Evolutionary conservation across 1,140 invertebrate genomes (phyloP), one percentile per base, ranked within the genome.

Genomic region (Ganaspis sp.): DNA sequence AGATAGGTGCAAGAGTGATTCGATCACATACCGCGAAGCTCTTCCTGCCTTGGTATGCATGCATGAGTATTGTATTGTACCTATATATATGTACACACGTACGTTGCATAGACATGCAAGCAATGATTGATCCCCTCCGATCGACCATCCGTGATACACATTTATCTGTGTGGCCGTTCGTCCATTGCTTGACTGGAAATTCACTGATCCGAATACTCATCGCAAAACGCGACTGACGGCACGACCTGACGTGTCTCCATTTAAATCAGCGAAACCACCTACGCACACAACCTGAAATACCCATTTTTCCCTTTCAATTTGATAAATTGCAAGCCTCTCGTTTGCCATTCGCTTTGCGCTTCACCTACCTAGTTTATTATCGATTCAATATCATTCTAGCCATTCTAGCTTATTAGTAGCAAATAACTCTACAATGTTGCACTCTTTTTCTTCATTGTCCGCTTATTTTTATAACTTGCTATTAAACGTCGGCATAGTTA

Each of bases 121-220:
- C 58, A 64, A 64, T 64, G 58, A 64, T 64, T 64, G 58, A 64
- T 64, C 58, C 58, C 26, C 58, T 64, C 58, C 58, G 58, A 64
- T 64, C 58, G 58, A 29, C 58, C 58, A 64, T 64, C 23, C 58
- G 15, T 64, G 58, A 64, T 64, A 64, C 12, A 64, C 58, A 64
- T 64, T 64, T 64, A 64, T 64, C 58, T 29, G 58, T 64, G 23
- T 29, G 58, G 23, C 58, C 58, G 58, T 64, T 64, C 58, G 58
- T 64, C 58, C 58, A 64, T 29, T 64, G 58, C 58, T 64, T 64
- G 58, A 29, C 58, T 64, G 58, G 23, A 64, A 64, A 64, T 64
- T 64, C 58, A 64, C 58, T 64, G 58, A 64, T 64, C 58, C 58
- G 58, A 64, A 64, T 64, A 64, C 58, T 64, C 58, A 64, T 64